Evolutionary conservation across 53 echinoderm and acorn worm species (phyloP), one percentile per base, ranked within the genome.

Genomic region (Glandiceps talaboti): DNA sequence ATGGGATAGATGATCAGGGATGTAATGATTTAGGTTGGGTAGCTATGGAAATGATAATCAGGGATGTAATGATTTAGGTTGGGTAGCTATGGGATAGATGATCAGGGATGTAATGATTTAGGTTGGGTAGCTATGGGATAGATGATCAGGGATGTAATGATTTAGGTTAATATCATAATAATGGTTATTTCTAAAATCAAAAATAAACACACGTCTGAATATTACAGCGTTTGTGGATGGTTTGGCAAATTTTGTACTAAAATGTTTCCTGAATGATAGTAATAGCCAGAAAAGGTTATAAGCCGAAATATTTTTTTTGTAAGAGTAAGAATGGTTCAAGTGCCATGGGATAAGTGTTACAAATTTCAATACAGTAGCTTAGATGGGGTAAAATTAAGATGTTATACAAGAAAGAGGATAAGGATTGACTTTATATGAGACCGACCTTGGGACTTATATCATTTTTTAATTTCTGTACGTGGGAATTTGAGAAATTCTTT

Each of bases 281-380:
- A 31, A 32, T 30, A 29, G 26, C 28, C 1, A 28, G 76, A 76
- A 64, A 32, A 31, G 1, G 29, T 77, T 1, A 73, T 83, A 77
- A 83, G 64, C 29, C 83, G 33, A 27, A 77, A 72, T 30, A 30
- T 29, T 77, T 83, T 83, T 76, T 76, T 32, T 76, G 72, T 27
- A 82, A 25, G 26, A 74, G 32, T 20, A 82, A 0, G 29, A 82
- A 28, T 74, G 32, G 72, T 75, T 82, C 76, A 28, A 76, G 27
- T 14, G 27, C 20, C 14, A 20, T 45, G 33, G 31, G 75, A 29
- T 20, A 27, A 32, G 28, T 27, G 76, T 75, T 75, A 74, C 76
- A 82, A 27, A 33, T 33, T 76, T 75, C 28, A 28, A 82, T 64
- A 1, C 82, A 27, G 72, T 82, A 82, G 29, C 28, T 28, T 29